Evolutionary conservation across 2,888 invertebrate genomes (phyloP).

Genomic region (Melangyna quadrimaculata): DNA sequence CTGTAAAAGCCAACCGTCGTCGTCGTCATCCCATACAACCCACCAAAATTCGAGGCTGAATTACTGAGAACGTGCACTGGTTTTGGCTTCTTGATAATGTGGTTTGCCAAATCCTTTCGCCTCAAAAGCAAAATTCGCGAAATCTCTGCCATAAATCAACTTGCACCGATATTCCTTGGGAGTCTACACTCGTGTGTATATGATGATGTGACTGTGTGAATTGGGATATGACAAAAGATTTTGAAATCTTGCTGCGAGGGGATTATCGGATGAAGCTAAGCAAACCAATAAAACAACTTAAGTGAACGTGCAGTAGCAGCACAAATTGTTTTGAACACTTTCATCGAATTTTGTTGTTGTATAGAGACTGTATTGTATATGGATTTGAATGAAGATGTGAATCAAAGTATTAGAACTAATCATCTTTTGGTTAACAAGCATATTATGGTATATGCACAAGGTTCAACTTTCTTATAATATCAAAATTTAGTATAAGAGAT

Average conservation of each 20-base stretch:
- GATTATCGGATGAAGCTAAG: constrained; percentile 63
- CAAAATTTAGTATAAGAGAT: too few relatives aligned
- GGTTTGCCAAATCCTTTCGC: constrained; percentile 63
- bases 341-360: background rate
- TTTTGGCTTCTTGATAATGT: constrained; percentile 44
- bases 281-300: constrained; percentile 69
- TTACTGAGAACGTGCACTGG: constrained; percentile 49
- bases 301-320: constrained; percentile 56
- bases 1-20: background rate
- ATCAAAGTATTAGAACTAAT: background rate
- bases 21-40: background rate
- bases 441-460: too few relatives aligned
- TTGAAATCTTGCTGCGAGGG: constrained; percentile 42
- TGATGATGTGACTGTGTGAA: background rate
- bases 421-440: background rate
- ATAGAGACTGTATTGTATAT: background rate
- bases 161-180: constrained; percentile 32
- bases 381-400: background rate
- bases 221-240: constrained; percentile 46
- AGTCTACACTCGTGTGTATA: constrained; percentile 3
- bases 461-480: too few relatives aligned
- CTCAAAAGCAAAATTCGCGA: constrained; percentile 57
- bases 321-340: constrained; percentile 46
- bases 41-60: background rate
- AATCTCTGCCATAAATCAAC: constrained; percentile 71